Evolutionary conservation across 2,113 vertebrate species (phyloP).

Genomic region (Chamaea fasciata): DNA sequence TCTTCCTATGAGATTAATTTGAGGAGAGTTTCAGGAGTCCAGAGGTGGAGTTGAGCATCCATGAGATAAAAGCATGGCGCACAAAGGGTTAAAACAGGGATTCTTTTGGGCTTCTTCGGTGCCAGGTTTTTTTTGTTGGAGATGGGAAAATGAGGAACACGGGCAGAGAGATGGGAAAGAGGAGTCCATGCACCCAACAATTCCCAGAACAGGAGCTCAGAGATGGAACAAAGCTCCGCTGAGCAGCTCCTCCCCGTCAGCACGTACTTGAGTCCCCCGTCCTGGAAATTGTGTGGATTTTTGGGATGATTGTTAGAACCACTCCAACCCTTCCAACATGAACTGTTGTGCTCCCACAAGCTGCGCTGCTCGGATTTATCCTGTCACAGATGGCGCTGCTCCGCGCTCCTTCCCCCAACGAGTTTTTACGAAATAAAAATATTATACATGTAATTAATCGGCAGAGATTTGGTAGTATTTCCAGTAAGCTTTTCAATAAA

Average conservation of each 20-base stretch:
- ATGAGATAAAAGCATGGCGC: accelerated
- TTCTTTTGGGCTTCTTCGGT: not conserved
- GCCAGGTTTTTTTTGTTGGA: not conserved
- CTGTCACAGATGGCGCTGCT: not conserved
- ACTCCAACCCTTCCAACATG: not conserved
- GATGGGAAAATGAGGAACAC: not conserved
- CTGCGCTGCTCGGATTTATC: not conserved
- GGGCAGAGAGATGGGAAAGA: not conserved
- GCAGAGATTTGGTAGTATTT: not conserved
- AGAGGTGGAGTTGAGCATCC: not conserved
- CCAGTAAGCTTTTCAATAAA: constrained; percentile 16
- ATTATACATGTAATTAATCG: not conserved
- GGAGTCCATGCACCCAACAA: not conserved
- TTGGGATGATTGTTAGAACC: not conserved
- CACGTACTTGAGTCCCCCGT: accelerated
- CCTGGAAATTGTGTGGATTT: not conserved
- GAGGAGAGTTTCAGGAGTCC: not conserved
- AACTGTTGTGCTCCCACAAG: not conserved
- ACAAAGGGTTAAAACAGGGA: not conserved
- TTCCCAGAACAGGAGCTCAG: not conserved
- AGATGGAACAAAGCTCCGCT: not conserved
- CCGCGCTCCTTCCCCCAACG: not conserved
- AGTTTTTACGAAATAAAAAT: not conserved
- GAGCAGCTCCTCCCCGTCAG: not conserved
- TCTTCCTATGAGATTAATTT: not conserved